These are phyloP conservation scores for Osedax frankpressi DNA, from an alignment of 2,888 invertebrate species.

Conservation along the genomic window DNA sequence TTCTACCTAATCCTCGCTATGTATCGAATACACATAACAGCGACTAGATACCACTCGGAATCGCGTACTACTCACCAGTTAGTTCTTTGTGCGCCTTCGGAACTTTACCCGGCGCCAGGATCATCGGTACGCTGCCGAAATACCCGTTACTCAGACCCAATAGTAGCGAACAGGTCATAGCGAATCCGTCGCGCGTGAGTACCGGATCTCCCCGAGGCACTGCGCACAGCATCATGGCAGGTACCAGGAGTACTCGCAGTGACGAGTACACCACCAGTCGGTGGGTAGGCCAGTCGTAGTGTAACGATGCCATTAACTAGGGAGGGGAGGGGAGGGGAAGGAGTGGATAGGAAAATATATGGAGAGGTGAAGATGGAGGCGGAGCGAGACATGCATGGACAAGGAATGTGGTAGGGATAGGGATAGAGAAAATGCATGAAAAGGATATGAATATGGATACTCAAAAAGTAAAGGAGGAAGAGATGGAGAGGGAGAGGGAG, in stretches of 20 bases:
- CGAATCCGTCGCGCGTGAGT: constrained; percentile 55
- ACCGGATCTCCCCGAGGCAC: constrained; percentile 64
- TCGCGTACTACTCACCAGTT: no score
- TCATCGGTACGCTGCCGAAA: constrained; percentile 82
- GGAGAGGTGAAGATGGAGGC: no score
- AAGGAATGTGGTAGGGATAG: background rate
- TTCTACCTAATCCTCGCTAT: no score
- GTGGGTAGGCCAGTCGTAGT: constrained; percentile 69
- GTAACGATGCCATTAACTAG: constrained; percentile 64
- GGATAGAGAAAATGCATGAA: background rate
- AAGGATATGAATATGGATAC: background rate
- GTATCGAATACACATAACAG: no score
- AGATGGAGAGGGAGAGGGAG: constrained; percentile 6
- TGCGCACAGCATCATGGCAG: constrained; percentile 67
- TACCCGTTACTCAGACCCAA: constrained; percentile 74
- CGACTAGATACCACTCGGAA: no score
- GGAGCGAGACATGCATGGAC: no score
- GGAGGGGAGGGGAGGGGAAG: background rate
- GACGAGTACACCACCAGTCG: constrained; percentile 65
- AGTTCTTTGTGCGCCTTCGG: constrained; percentile 73
- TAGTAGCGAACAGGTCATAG: constrained; percentile 57
- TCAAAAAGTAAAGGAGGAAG: background rate
- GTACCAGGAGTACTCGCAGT: constrained; percentile 62
- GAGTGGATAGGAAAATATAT: no score
- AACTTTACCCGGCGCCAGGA: constrained; percentile 73